A percentile compares a stretch with the other conserved stretches of the same genome.
These are phyloP conservation scores for Puntigrus tetrazona DNA, from an alignment of 2,113 vertebrate species.

Conservation along the genomic window DNA sequence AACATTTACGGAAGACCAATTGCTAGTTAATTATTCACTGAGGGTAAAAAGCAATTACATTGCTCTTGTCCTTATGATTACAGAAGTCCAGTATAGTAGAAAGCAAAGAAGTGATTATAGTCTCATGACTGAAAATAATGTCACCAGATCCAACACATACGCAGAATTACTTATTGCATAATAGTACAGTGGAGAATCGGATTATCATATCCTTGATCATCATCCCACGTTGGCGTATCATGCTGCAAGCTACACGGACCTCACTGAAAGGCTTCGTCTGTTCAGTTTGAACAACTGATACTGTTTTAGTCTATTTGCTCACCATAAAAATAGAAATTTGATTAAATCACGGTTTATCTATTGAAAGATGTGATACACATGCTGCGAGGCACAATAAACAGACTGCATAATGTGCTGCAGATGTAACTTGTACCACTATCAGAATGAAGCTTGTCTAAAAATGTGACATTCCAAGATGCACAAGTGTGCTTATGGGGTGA, in stretches of 20 bases:
- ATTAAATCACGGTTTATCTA: not conserved
- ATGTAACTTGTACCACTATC: not conserved
- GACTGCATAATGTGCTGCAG: not conserved
- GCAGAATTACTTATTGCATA: constrained; percentile 8
- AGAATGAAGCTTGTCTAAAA: constrained; percentile 10
- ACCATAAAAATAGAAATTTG: not conserved
- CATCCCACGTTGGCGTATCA: constrained; percentile 7
- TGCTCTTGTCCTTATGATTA: not conserved
- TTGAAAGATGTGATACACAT: not conserved
- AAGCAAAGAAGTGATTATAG: not conserved
- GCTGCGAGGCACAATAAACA: constrained; percentile 7
- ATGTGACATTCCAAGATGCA: not conserved
- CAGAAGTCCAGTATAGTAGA: not conserved
- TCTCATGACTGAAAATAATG: not conserved
- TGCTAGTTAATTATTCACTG: not conserved
- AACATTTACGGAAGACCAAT: not conserved
- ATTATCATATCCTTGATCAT: constrained; percentile 28
- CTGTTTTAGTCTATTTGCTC: not conserved
- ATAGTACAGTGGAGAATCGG: constrained; percentile 19
- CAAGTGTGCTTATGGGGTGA: not conserved
- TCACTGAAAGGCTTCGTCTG: not conserved
- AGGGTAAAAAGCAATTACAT: not conserved
- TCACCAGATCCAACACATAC: not conserved
- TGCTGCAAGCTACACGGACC: not conserved
- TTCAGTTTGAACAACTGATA: not conserved